phyloP scores from a whole-genome alignment of 2,888 invertebrate genomes.

The Cataglyphis altisquamis region DNA sequence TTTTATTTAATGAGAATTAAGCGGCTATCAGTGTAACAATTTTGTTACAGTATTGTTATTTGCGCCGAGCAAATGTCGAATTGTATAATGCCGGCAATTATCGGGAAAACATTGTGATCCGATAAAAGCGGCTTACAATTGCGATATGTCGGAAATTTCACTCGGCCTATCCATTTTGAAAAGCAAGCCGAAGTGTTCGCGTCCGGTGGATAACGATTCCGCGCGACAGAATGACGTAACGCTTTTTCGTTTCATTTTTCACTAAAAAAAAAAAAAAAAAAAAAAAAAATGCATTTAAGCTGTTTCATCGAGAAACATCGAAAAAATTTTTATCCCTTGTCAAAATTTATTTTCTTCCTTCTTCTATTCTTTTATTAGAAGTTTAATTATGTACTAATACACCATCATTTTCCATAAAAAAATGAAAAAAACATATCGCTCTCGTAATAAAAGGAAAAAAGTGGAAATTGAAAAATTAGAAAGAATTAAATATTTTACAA shows the following conservation, averaged over 20 bases:
- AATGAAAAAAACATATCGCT: neutral
- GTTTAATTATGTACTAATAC: neutral
- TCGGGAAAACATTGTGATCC: conserved; percentile 43
- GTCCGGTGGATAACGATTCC: conserved; percentile 25
- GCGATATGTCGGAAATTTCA: conserved; percentile 37
- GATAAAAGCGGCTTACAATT: conserved; percentile 47
- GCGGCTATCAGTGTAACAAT: conserved; percentile 28
- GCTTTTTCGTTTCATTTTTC: conserved; percentile 46
- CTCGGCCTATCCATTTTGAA: conserved; percentile 30
- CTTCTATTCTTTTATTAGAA: neutral
- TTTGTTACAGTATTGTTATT: conserved; percentile 45
- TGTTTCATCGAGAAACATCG: conserved; percentile 15
- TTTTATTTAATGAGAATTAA: conserved; percentile 55
- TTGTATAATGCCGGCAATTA: conserved; percentile 50
- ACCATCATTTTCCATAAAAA: neutral
- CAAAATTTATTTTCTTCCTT: neutral
- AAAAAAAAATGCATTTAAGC: conserved; percentile 33
- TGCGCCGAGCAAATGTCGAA: conserved; percentile 24
- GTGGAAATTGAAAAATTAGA: neutral
- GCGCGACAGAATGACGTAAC: conserved; percentile 44
- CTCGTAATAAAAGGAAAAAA: neutral
- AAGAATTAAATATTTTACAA: neutral
- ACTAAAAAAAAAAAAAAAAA: neutral
- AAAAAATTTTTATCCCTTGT: conserved; percentile 13
- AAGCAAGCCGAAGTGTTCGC: conserved; percentile 26